phyloP scores from a whole-genome alignment of 2,797 vertebrate species.

The Pygocentrus nattereri region DNA sequence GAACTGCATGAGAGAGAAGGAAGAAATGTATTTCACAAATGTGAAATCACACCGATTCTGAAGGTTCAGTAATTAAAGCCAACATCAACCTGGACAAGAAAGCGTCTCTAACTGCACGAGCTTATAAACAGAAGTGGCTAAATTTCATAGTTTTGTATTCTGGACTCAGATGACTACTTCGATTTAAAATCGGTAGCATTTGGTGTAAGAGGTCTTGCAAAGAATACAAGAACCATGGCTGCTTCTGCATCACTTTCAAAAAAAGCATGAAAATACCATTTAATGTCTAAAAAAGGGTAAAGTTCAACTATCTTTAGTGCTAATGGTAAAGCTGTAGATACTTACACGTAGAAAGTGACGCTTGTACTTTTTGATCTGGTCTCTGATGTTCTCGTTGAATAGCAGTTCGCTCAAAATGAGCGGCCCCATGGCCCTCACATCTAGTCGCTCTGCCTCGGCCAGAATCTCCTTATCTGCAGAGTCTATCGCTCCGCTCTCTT shows the following conservation, averaged over 20 bases:
- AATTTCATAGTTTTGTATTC: too few species aligned
- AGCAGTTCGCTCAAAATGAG: conserved; percentile 95
- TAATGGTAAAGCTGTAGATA: neutral
- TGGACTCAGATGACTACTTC: neutral
- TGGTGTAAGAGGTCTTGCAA: neutral
- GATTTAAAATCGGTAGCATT: neutral
- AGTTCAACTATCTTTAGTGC: too few species aligned
- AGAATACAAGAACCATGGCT: neutral
- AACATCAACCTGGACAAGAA: neutral
- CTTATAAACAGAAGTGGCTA: too few species aligned
- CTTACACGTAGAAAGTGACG: conserved; percentile 94
- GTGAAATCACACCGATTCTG: neutral
- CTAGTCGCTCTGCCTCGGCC: conserved; percentile 95
- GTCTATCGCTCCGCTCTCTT: conserved; percentile 89
- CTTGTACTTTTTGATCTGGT: conserved; percentile 95
- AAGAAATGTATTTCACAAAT: neutral
- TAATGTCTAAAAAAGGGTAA: too few species aligned
- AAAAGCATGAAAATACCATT: neutral
- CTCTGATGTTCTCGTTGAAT: conserved; percentile 92
- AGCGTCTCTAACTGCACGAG: too few species aligned
- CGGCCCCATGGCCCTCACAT: conserved; percentile 94
- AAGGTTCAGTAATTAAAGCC: neutral
- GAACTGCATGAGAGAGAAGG: conserved; percentile 78
- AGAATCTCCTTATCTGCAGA: conserved; percentile 92
- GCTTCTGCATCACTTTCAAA: neutral